Conservation (phyloP, 2,888 invertebrate species). For the Pasiphila rectangulata region DNA sequence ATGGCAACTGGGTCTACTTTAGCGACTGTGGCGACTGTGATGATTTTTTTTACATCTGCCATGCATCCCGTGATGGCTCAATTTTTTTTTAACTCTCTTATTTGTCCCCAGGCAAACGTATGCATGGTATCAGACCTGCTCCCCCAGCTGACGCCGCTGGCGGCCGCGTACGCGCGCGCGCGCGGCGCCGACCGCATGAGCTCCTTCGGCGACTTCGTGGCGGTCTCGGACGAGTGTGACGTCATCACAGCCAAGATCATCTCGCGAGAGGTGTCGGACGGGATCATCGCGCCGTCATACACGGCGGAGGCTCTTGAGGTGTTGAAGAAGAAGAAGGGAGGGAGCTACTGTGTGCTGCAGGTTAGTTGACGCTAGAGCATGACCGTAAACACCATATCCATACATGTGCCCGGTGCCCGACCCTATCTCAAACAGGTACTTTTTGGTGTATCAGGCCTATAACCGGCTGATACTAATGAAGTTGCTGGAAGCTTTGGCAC, state of each 20-base stretch:
- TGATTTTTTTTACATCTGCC: no score
- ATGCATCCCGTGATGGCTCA: no score
- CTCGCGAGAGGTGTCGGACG: slow-evolving; percentile 96
- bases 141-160: slow-evolving; percentile 88
- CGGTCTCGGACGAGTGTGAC: slow-evolving; percentile 95
- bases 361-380: no score
- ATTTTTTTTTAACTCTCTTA: no score
- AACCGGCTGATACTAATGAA: no score
- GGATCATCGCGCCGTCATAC: slow-evolving; percentile 98
- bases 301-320: slow-evolving; percentile 90
- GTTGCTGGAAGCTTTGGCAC: no score
- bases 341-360: slow-evolving; percentile 93
- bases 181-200: slow-evolving; percentile 99
- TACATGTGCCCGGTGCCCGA: no score
- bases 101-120: slow-evolving; percentile 85
- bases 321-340: slow-evolving; percentile 96
- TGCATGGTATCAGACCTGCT: slow-evolving; percentile 96
- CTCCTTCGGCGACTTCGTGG: slow-evolving; percentile 98
- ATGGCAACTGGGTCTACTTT: no score
- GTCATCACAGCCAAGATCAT: slow-evolving; percentile 94
- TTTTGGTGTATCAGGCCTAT: no score
- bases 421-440: no score
- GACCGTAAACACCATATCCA: background rate
- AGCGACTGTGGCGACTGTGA: no score
- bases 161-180: slow-evolving; percentile 96